These are phyloP conservation scores for Macrotrachela quadricornifera DNA, from an alignment of 1,140 invertebrate species.

Conservation along the genomic window DNA sequence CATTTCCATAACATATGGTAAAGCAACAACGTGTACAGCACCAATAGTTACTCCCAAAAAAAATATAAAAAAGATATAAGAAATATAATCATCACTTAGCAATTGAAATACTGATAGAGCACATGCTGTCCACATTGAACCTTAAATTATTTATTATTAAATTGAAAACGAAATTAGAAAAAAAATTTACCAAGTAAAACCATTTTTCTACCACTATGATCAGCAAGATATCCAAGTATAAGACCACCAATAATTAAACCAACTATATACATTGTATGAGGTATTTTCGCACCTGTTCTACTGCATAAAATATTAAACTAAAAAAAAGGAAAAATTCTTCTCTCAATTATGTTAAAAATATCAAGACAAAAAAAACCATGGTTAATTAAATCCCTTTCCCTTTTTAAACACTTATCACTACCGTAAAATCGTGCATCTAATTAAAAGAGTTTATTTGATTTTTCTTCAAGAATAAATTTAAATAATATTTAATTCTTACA, in stretches of 20 bases:
- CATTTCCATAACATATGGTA: not conserved
- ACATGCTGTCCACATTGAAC: not conserved
- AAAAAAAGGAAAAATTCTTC: not conserved
- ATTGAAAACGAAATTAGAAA: too few relatives aligned
- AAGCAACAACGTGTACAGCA: too few relatives aligned
- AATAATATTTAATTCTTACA: too few relatives aligned
- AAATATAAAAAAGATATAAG: slow-evolving; percentile 4
- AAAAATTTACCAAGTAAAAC: not conserved
- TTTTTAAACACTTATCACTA: not conserved
- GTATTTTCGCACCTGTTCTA: not conserved
- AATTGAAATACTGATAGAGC: slow-evolving; percentile 7
- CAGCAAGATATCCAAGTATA: slow-evolving; percentile 1
- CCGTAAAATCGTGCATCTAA: not conserved
- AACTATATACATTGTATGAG: not conserved
- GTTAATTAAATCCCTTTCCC: not conserved
- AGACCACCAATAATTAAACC: slow-evolving; percentile 1
- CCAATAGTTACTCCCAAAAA: slow-evolving; percentile 6
- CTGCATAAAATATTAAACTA: slow-evolving; percentile 3
- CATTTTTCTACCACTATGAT: slow-evolving; percentile 7
- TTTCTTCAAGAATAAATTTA: too few relatives aligned
- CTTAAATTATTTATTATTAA: not conserved
- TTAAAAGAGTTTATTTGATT: not conserved
- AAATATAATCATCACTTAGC: slow-evolving; percentile 7
- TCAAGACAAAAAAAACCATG: not conserved
- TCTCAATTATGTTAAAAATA: not conserved